Base-by-base conservation (phyloP, 2,113 vertebrate genomes). In the Gnathochromis pfefferi region DNA sequence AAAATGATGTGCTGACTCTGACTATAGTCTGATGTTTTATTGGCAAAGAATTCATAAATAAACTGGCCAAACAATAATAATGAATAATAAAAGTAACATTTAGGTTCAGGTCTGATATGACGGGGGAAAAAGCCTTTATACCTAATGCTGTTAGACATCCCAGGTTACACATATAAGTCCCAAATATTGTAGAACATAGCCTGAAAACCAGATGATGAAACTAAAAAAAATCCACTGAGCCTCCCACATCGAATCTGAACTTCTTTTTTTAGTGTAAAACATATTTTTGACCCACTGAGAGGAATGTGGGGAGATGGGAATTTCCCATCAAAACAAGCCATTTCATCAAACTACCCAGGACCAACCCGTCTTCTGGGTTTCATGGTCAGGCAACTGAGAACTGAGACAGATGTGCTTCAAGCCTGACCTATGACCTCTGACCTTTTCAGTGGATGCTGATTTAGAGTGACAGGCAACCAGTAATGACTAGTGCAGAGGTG, bases 81-180 rank as follows among this genome's bases (percentile, higher is more conserved):
- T 21, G 33, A 65, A 38, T 38, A 65, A 38, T 38, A 17, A 45
- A 45, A 65, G 33, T 38, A 26, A 45, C 17, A 26, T 45, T 45
- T 73, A 26, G 68, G 21, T 73, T 73, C 8, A 17, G 8, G 38
- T 73, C 14, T 73, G 26, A 45, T 10, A 45, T 73, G 68, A 73
- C 1, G 21, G 13, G 14, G 0, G 0, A 1, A 1, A 1, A 17
- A 47, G 11, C 23, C 9, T 65, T 38, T 3, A 17, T 47, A 47
- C 8, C 21, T 11, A 47, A 47, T 75, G 70, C 70, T 75, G 40
- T 47, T 28, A 28, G 9, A 47, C 14, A 11, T 19, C 42, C 4
- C 8, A 1, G 9, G 9, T 11, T 7, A 75, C 68, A 28, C 9
- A 47, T 75, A 47, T 47, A 31, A 49, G 4, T 21, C 19, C 60